Evolutionary conservation across 2,888 invertebrate genomes (phyloP).

Genomic region (Scrobipalpa costella): DNA sequence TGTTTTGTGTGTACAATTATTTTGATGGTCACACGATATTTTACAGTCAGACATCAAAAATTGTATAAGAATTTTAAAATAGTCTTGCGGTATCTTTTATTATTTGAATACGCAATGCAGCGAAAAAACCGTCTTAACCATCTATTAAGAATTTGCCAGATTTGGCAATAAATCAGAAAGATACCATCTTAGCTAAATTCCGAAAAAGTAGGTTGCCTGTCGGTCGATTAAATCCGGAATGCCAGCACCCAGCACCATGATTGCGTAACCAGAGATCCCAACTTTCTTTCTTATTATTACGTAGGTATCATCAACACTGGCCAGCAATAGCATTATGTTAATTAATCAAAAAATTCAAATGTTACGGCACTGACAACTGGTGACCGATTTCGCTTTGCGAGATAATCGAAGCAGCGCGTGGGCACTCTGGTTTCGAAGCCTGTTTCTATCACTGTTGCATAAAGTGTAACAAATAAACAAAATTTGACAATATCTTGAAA

Average conservation of each 20-base stretch:
- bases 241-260: background rate
- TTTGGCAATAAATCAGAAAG: constrained; percentile 9
- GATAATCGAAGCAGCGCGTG: constrained; percentile 61
- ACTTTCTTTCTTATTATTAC: constrained; percentile 33
- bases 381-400: constrained; percentile 44
- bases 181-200: constrained; percentile 7
- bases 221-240: constrained; percentile 21
- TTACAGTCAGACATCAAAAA: background rate
- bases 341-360: constrained; percentile 55
- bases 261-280: constrained; percentile 28
- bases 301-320: constrained; percentile 43
- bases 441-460: constrained; percentile 48
- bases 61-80: background rate
- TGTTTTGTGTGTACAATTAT: background rate
- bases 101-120: too few species aligned
- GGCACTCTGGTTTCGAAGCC: constrained; percentile 47
- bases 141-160: constrained; percentile 6
- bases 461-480: constrained; percentile 54
- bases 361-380: constrained; percentile 46
- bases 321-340: constrained; percentile 53
- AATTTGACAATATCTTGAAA: constrained; percentile 34
- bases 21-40: background rate
- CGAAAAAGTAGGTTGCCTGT: constrained; percentile 9
- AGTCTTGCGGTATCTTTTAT: too few species aligned
- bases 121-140: background rate